Evolutionary conservation across 2,888 invertebrate genomes (phyloP), one percentile per base, ranked within the genome.

Genomic region (Drosophila limbata): DNA sequence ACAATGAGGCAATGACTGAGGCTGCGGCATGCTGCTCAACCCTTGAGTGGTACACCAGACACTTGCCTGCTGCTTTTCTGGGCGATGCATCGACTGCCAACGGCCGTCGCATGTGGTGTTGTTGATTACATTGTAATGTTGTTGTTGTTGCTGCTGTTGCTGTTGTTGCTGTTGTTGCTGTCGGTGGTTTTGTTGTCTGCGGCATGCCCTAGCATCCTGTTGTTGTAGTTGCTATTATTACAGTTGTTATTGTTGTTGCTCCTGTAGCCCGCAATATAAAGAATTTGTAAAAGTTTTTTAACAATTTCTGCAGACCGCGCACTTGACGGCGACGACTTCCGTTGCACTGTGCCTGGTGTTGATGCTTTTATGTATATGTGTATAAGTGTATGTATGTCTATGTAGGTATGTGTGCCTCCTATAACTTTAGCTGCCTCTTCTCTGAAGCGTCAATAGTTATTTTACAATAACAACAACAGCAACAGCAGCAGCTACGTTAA

Each of bases 311-410:
- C 73, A 73, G 79, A 75, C 77, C 77, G 88, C 81, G 81, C 87
- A 82, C 84, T 87, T 87, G 83, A 81, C 82, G 84, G 61, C 82
- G 77, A 86, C 88, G 81, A 85, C 84, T 86, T 88, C 79, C 84
- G 81, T 72, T 77, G 84, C 87, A 73, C 69, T 79, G 79, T 79
- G 88, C 84, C 83, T 86, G 86, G 73, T 79, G 88, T 83, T 88
- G 86, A 88, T 88, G 88, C 81, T 69, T 80, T 83, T 75, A 85
- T 88, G 79, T 86, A 78, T 76, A 55, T 63, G 45, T 56, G 42
- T 42, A 21, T 50, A 17, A 33, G 21, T 37, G 19, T 59, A 10
- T 51, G 21, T 21, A 37, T 42, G n/a, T n/a, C 19, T 55, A n/a
- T 25, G 4, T 45, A 35, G 53, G 33, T 42, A 40, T 44, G 40